Conservation (phyloP, 2,113 vertebrate genomes). For the Aegithalos caudatus region DNA sequence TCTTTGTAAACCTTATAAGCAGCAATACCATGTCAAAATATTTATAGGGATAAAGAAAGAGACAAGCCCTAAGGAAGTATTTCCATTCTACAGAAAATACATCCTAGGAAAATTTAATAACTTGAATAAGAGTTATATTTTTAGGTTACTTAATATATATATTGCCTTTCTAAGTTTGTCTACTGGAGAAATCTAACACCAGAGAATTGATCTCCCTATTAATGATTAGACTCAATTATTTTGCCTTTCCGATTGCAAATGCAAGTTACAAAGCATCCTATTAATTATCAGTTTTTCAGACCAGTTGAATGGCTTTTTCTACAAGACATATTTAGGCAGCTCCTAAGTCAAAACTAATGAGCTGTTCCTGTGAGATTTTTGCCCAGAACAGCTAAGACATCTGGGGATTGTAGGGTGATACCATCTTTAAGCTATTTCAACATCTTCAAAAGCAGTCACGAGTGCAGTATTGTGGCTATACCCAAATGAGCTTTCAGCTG, state of each 20-base stretch:
- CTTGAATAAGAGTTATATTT: neutral
- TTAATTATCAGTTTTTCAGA: neutral
- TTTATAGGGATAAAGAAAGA: neutral
- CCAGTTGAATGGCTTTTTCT: neutral
- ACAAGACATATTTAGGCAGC: neutral
- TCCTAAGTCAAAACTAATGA: neutral
- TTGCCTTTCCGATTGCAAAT: neutral
- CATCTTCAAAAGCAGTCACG: neutral
- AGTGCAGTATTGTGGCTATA: neutral
- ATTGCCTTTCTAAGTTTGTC: neutral
- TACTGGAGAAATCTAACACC: neutral
- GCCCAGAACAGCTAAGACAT: neutral
- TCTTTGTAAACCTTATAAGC: neutral
- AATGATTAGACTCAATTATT: neutral
- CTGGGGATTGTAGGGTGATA: neutral
- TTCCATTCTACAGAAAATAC: neutral
- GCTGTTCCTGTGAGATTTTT: neutral
- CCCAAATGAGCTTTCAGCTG: neutral
- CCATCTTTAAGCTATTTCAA: neutral
- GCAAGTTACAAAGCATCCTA: neutral
- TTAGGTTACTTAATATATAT: neutral
- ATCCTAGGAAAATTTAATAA: neutral
- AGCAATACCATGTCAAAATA: neutral
- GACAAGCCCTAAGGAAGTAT: neutral
- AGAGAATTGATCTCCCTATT: neutral